phyloP scores from a whole-genome alignment of 2,113 vertebrate species.

The Ailuropoda melanoleuca region DNA sequence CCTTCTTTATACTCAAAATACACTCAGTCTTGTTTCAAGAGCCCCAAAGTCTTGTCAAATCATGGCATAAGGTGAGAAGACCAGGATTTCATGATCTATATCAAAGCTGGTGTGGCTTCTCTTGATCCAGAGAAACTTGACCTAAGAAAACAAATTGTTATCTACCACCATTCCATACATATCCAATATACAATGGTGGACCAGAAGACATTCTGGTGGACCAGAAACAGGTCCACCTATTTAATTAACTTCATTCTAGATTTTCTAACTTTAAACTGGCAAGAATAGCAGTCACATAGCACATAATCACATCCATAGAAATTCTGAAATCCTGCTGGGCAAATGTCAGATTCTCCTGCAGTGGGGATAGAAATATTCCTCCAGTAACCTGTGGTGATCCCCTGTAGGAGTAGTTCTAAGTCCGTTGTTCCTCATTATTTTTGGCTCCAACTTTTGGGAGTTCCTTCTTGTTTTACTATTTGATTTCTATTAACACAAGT shows the following conservation, averaged over 20 bases:
- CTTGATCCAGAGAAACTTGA: background rate
- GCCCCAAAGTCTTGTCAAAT: background rate
- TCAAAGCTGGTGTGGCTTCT: background rate
- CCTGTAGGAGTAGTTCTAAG: background rate
- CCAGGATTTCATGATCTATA: background rate
- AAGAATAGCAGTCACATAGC: background rate
- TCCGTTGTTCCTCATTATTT: background rate
- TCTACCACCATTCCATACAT: background rate
- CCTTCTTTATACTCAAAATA: background rate
- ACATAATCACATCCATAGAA: background rate
- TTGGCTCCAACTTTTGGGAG: background rate
- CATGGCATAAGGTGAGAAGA: background rate
- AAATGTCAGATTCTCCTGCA: background rate
- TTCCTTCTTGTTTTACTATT: constrained; percentile 29
- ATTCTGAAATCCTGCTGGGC: background rate
- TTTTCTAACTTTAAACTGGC: background rate
- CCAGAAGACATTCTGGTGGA: background rate
- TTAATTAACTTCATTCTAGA: background rate
- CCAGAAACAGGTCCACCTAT: background rate
- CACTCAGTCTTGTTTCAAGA: background rate
- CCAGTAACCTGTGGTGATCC: background rate
- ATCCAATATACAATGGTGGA: background rate
- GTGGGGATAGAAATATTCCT: background rate
- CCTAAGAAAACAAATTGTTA: background rate
- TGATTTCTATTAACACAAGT: background rate